Evolutionary conservation across 53 echinoderm and acorn worm genomes (phyloP).

Genomic region (Paelopatides confundens): DNA sequence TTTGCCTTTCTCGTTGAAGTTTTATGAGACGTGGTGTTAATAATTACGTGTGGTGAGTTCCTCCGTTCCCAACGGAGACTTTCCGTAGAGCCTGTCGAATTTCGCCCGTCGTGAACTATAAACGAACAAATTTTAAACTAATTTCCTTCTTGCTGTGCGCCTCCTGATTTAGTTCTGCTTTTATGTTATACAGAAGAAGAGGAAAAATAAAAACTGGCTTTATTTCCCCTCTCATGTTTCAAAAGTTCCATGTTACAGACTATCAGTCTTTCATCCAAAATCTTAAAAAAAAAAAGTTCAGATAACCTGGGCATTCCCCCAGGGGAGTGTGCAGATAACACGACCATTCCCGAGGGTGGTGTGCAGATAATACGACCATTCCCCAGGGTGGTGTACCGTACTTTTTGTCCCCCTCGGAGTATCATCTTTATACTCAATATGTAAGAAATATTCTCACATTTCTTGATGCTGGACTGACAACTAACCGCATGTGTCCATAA

Average conservation of each 20-base stretch:
- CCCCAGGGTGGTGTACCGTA: conserved; percentile 27
- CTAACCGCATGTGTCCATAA: no score
- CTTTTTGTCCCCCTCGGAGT: conserved; percentile 12
- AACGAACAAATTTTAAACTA: conserved; percentile 28
- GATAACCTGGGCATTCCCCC: not conserved
- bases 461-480: not conserved
- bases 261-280: not conserved
- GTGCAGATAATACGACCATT: not conserved
- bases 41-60: not conserved
- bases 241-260: not conserved
- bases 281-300: no score
- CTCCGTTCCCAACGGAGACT: not conserved
- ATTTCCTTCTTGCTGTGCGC: conserved; percentile 16
- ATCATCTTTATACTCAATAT: not conserved
- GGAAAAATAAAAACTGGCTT: not conserved
- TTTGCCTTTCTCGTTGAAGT: no score
- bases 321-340: no score
- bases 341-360: not conserved
- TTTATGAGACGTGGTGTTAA: no score
- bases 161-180: not conserved
- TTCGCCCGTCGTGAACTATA: conserved; percentile 10
- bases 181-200: not conserved
- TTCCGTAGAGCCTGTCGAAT: not conserved
- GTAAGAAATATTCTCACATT: conserved; percentile 18
- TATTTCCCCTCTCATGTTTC: not conserved